Evolutionary conservation across 1,140 invertebrate species (phyloP).

Genomic region (Drosophila teissieri): DNA sequence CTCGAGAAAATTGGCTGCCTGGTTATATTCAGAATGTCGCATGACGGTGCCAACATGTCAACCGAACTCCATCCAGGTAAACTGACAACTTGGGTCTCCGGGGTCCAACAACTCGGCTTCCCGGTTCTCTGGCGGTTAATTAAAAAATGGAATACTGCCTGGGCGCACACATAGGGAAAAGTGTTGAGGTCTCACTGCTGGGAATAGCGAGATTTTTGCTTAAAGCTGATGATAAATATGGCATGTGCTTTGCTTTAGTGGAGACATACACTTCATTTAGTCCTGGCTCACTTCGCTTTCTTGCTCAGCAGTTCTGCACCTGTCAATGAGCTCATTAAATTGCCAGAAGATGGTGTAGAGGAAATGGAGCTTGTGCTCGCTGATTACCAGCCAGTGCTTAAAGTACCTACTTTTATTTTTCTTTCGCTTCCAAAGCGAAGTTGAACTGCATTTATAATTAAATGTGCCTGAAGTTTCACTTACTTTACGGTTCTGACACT

Average conservation of each 20-base stretch:
- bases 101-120: constrained; percentile 14
- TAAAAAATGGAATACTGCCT: constrained; percentile 60
- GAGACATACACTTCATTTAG: constrained; percentile 60
- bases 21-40: constrained; percentile 61
- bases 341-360: constrained; percentile 56
- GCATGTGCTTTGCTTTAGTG: constrained; percentile 42
- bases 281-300: constrained; percentile 17
- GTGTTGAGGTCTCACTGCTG: constrained; percentile 39
- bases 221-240: constrained; percentile 65
- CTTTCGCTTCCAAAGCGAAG: constrained; percentile 19
- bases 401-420: constrained; percentile 26
- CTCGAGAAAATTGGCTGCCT: constrained; percentile 7
- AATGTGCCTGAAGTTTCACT: constrained; percentile 59
- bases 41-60: constrained; percentile 75
- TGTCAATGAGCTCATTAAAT: constrained; percentile 81
- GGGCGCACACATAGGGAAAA: constrained; percentile 20
- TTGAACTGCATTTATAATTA: constrained; percentile 59
- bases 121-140: constrained; percentile 69
- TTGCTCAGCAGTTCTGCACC: constrained; percentile 10
- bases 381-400: constrained; percentile 47
- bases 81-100: constrained; percentile 63
- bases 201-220: constrained; percentile 21
- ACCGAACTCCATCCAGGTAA: constrained; percentile 66
- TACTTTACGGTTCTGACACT: constrained; percentile 25
- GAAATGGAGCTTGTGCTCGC: constrained; percentile 46